phyloP scores from a whole-genome alignment of 1,140 invertebrate genomes.

The Grapholita molesta region DNA sequence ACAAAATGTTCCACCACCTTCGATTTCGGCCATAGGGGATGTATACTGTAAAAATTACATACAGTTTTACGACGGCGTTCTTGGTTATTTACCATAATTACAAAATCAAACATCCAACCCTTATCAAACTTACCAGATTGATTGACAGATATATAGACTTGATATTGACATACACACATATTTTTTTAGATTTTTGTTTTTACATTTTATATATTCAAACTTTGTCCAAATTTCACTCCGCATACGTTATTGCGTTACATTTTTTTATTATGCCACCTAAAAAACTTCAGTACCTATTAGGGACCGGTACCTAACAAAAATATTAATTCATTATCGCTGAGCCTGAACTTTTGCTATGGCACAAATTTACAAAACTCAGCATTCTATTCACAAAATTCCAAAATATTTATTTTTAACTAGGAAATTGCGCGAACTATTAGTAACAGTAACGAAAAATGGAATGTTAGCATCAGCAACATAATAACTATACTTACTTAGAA shows the following conservation, averaged over 20 bases:
- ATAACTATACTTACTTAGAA: background rate
- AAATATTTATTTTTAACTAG: background rate
- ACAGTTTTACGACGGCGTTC: too few species aligned
- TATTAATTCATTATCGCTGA: background rate
- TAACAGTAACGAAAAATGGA: background rate
- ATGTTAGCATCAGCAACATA: background rate
- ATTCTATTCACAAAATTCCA: background rate
- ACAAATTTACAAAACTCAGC: background rate
- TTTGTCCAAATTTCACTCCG: too few species aligned
- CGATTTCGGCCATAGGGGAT: too few species aligned
- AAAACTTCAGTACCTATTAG: background rate
- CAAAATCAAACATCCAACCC: too few species aligned
- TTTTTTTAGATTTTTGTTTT: too few species aligned
- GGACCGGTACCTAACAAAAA: background rate
- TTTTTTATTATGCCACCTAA: background rate
- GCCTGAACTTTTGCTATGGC: background rate
- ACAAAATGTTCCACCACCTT: too few species aligned
- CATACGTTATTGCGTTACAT: background rate
- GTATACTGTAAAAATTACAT: too few species aligned
- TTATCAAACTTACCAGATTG: too few species aligned
- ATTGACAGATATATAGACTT: too few species aligned
- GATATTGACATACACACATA: too few species aligned
- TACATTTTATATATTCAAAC: too few species aligned
- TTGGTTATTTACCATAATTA: too few species aligned
- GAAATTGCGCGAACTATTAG: background rate